phyloP scores from a whole-genome alignment of 2,113 vertebrate genomes.

The Paratilapia polleni region DNA sequence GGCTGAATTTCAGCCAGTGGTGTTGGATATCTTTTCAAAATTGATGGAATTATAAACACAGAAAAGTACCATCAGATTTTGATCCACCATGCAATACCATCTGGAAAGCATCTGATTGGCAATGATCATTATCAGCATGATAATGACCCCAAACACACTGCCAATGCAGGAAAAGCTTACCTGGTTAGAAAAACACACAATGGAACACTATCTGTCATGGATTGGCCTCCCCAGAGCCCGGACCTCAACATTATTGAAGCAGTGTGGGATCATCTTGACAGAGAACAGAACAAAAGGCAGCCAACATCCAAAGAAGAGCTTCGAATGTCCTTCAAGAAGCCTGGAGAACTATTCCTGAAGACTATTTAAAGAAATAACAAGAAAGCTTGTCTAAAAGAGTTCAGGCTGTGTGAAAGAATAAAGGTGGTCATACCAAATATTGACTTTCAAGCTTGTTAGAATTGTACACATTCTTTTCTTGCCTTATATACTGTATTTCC shows the following conservation, averaged over 20 bases:
- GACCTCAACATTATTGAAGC: neutral
- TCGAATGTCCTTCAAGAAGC: neutral
- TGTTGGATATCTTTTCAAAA: neutral
- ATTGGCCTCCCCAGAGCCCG: neutral
- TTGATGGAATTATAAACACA: neutral
- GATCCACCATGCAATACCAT: neutral
- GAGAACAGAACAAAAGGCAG: neutral
- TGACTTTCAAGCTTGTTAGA: neutral
- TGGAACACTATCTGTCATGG: neutral
- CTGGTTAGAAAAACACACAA: no score
- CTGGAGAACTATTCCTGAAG: neutral
- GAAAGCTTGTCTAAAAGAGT: neutral
- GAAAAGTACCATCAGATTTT: neutral
- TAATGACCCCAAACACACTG: neutral
- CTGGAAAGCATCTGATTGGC: neutral
- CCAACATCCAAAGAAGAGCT: neutral
- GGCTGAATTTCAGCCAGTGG: neutral
- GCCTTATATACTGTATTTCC: no score
- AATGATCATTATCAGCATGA: neutral
- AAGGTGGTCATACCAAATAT: neutral
- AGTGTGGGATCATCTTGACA: neutral
- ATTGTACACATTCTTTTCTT: no score
- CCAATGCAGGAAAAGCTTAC: no score
- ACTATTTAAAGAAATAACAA: no score
- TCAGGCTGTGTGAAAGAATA: neutral